Conservation (phyloP, 1,140 invertebrate genomes). For the Drosophila insularis region DNA sequence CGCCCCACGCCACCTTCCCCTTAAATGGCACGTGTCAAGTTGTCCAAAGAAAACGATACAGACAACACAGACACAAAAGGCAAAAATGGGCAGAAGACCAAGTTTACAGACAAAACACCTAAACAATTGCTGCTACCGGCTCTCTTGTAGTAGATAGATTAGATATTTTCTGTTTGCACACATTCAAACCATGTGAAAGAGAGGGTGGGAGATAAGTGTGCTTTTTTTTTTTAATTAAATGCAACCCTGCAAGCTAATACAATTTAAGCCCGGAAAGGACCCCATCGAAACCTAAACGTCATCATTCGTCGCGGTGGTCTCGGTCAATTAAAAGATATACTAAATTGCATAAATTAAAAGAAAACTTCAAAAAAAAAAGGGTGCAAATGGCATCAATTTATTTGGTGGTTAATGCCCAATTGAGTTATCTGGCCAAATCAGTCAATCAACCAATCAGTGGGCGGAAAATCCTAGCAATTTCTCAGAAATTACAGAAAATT, state of each 20-base stretch:
- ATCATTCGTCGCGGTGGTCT: not conserved
- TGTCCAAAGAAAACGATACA: not conserved
- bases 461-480: too few relatives aligned
- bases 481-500: too few relatives aligned
- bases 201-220: not conserved
- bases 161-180: not conserved
- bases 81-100: too few relatives aligned
- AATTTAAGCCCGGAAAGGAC: not conserved
- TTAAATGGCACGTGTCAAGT: not conserved
- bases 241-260: constrained; percentile 2
- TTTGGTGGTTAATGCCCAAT: not conserved
- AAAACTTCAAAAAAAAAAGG: not conserved
- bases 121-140: not conserved
- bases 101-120: not conserved
- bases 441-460: not conserved
- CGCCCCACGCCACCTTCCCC: too few relatives aligned
- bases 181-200: not conserved
- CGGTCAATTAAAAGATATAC: not conserved
- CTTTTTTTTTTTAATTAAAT: not conserved
- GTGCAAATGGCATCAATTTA: not conserved
- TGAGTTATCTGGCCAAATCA: not conserved
- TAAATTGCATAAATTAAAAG: not conserved
- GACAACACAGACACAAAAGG: not conserved
- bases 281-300: not conserved
- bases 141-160: not conserved